Percentiles rank a stretch among this genome's conserved stretches.
phyloP scores from a whole-genome alignment of 2,113 vertebrate species.

The Tragelaphus imberbis region DNA sequence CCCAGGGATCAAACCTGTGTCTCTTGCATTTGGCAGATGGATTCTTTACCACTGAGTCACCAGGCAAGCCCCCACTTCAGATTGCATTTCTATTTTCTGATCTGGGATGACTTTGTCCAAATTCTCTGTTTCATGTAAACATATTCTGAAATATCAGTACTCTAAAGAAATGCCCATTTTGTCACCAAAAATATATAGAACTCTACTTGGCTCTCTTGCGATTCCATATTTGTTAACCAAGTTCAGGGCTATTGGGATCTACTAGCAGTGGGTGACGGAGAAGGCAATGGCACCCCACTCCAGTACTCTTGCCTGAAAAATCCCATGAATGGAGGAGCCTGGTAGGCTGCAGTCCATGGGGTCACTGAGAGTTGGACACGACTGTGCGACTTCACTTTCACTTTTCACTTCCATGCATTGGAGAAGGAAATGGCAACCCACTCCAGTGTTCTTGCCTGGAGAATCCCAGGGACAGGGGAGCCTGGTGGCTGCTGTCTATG shows the following conservation, averaged over 20 bases:
- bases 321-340: too few species aligned
- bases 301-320: too few species aligned
- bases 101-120: neutral
- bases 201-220: neutral
- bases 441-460: too few species aligned
- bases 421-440: too few species aligned
- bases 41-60: neutral
- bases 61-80: neutral
- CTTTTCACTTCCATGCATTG: too few species aligned
- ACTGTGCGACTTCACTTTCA: too few species aligned
- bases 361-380: too few species aligned
- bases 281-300: too few species aligned
- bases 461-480: too few species aligned
- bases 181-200: neutral
- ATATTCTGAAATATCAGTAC: neutral
- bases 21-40: neutral
- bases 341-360: too few species aligned
- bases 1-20: neutral
- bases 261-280: neutral
- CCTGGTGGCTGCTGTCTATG: too few species aligned
- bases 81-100: slow-evolving; percentile 1
- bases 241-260: neutral
- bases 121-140: slow-evolving; percentile 9
- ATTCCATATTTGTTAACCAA: neutral
- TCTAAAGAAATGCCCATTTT: neutral